phyloP scores from a whole-genome alignment of 2,888 invertebrate genomes.

The Kuschelorhynchus macadamiae region DNA sequence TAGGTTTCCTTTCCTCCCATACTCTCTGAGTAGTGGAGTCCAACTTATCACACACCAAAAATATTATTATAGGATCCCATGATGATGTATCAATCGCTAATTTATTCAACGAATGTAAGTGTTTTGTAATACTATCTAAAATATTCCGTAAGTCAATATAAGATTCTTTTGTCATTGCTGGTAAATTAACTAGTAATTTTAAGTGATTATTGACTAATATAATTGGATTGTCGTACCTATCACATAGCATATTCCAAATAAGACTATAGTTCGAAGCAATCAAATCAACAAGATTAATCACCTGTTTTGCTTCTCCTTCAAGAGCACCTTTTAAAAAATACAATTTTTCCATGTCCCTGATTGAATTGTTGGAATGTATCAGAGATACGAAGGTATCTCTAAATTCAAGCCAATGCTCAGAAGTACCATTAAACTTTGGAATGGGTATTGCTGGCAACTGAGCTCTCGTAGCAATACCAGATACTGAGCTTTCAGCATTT shows the following conservation, averaged over 20 bases:
- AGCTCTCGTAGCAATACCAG: neutral
- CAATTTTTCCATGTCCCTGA: slow-evolving; percentile 35
- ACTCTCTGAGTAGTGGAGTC: neutral
- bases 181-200: slow-evolving; percentile 22
- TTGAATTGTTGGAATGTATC: slow-evolving; percentile 30
- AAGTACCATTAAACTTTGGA: slow-evolving; percentile 30
- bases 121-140: slow-evolving; percentile 1
- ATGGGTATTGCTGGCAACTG: slow-evolving; percentile 32
- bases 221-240: no score
- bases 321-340: slow-evolving; percentile 33
- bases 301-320: slow-evolving; percentile 31
- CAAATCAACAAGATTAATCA: no score
- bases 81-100: neutral
- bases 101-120: slow-evolving; percentile 16
- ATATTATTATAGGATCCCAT: slow-evolving; percentile 12
- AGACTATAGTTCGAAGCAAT: no score
- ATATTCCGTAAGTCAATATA: slow-evolving; percentile 17
- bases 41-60: slow-evolving; percentile 17
- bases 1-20: slow-evolving; percentile 16
- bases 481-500: neutral
- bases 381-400: slow-evolving; percentile 32
- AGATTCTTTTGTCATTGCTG: slow-evolving; percentile 26
- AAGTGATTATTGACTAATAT: no score
- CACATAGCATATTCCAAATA: no score
- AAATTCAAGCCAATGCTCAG: slow-evolving; percentile 38